Base-by-base conservation (phyloP, 1,140 invertebrate genomes). In the Gryllus bimaculatus region DNA sequence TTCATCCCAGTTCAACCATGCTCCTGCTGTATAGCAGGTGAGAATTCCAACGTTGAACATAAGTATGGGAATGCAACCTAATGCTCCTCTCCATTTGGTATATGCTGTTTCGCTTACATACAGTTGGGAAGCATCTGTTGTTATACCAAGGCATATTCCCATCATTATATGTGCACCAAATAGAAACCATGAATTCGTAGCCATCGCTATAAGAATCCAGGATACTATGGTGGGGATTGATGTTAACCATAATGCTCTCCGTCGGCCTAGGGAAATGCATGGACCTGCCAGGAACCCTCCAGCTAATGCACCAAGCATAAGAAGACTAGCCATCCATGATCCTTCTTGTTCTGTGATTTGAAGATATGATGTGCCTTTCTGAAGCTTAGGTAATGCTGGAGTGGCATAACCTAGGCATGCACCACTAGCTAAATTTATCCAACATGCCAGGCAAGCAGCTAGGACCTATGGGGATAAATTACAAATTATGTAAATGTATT, bases 91-190 rank as follows among this genome's bases (percentile, higher is more conserved):
- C 54, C 88, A 85, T 75, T 87, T 21, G 8, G 79, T 54, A 5
- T 74, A 77, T 7, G 89, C 86, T 39, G 89, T 89, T 83, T 91
- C 90, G 80, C 87, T 88, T 26, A 91, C 85, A 81, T 91, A 91
- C 47, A 90, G 85, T 81, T 85, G 83, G n/a, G 81, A 80, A 21
- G 81, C 78, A 75, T 79, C 77, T 7, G 48, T 47, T 49, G 74
- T 80, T 8, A 81, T 73, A 18, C 79, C 81, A 15, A 81, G n/a
- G 49, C 79, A 80, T 4, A 78, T 73, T 8, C 81, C 81, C 73
- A 79, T 39, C 7, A 80, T 39, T 26, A 78, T 20, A 54, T 81
- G 78, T 8, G 85, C 85, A 76, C 83, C 81, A 81, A 85, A 86
- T 80, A 87, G 84, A 83, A 84, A 84, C 82, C 84, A 84, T 20